A percentile compares a stretch with the other conserved stretches of the same genome.
Conservation (phyloP, 2,113 vertebrate genomes). For the Hippolais icterina region DNA sequence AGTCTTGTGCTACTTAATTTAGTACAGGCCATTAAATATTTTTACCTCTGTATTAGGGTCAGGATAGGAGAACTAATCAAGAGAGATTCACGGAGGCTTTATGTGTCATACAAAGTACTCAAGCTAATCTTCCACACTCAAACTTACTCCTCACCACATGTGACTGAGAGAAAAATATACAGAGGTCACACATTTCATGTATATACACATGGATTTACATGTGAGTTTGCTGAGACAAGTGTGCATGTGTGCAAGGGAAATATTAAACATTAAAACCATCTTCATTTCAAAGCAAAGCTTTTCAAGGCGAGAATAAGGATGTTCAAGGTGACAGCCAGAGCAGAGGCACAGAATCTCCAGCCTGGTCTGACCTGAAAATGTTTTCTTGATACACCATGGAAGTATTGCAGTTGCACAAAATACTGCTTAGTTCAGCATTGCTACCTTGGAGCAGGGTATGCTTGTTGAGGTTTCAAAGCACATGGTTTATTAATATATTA, state of each 20-base stretch:
- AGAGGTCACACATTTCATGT: neutral
- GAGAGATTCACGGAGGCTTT: neutral
- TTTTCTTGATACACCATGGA: neutral
- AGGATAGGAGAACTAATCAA: neutral
- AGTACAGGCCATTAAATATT: conserved; percentile 29
- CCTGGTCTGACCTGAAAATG: neutral
- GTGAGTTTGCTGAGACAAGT: neutral
- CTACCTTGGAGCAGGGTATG: neutral
- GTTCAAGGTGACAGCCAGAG: neutral
- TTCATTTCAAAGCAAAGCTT: neutral
- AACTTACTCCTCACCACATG: neutral
- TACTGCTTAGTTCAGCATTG: neutral
- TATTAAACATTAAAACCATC: neutral
- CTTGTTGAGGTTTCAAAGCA: neutral
- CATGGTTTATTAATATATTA: neutral
- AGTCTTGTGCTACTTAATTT: neutral
- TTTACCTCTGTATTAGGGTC: conserved; percentile 45
- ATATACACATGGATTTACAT: neutral
- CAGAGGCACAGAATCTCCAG: neutral
- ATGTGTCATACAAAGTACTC: neutral
- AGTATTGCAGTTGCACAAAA: neutral
- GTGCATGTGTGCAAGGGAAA: neutral
- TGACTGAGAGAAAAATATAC: neutral
- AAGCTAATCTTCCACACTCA: conserved; percentile 11
- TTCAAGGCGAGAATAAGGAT: neutral